Evolutionary conservation across 2,113 vertebrate species (phyloP).

Genomic region (Alethe castanea): DNA sequence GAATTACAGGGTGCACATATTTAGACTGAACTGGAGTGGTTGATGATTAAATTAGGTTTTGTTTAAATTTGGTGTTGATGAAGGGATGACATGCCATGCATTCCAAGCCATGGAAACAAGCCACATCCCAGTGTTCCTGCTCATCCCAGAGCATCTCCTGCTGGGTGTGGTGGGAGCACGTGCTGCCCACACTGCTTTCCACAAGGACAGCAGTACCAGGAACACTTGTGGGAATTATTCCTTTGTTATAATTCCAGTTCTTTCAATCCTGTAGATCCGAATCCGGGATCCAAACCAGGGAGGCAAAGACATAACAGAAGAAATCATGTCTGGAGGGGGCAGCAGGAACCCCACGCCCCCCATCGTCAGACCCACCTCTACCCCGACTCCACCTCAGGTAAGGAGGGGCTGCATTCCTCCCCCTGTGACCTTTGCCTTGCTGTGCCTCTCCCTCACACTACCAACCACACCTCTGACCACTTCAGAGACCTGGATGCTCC

Average conservation of each 20-base stretch:
- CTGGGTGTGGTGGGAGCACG: accelerated
- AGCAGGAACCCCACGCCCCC: constrained; percentile 95
- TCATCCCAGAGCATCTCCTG: not conserved
- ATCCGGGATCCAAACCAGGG: constrained; percentile 98
- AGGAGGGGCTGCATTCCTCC: not conserved
- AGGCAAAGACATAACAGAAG: constrained; percentile 96
- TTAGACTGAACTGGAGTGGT: not conserved
- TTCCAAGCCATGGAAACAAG: not conserved
- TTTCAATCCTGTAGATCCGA: constrained; percentile 81
- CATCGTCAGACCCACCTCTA: constrained; percentile 83
- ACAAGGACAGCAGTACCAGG: accelerated
- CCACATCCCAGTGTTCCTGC: not conserved
- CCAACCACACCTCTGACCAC: not conserved
- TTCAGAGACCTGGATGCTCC: not conserved
- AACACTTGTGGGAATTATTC: not conserved
- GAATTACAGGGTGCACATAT: not conserved
- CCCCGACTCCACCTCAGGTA: constrained; percentile 94
- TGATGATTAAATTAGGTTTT: not conserved
- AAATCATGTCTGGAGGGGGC: constrained; percentile 96
- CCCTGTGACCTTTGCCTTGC: not conserved
- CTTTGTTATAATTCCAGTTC: not conserved
- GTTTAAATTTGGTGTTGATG: not conserved
- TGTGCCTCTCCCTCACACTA: not conserved
- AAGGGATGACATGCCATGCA: not conserved
- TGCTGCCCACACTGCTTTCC: not conserved